Evolutionary conservation across 2,113 vertebrate species (phyloP).

Genomic region (Regulus satrapa): DNA sequence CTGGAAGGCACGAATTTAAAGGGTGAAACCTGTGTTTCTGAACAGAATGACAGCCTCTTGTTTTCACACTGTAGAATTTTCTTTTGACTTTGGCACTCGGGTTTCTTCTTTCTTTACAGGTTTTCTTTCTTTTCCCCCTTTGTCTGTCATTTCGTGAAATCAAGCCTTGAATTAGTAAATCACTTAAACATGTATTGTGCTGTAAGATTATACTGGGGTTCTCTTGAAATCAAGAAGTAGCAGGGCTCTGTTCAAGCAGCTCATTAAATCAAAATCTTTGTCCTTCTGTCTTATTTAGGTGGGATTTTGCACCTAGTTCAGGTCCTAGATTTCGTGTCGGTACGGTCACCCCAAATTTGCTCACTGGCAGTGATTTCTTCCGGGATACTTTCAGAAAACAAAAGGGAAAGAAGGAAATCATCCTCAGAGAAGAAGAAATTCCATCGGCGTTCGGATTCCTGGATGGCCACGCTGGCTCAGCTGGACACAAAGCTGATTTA

Average conservation of each 20-base stretch:
- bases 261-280: not conserved
- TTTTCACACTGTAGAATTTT: not conserved
- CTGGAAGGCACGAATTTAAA: not conserved
- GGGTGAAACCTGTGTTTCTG: not conserved
- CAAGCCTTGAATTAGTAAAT: not conserved
- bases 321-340: not conserved
- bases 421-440: not conserved
- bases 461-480: not conserved
- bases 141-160: not conserved
- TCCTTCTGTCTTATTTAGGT: not conserved
- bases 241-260: not conserved
- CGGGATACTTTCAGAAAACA: not conserved
- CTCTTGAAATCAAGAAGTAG: not conserved
- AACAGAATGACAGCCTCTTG: not conserved
- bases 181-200: not conserved
- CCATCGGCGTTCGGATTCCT: not conserved
- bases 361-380: not conserved
- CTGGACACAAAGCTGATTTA: not conserved
- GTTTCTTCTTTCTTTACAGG: not conserved
- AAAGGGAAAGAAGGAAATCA: not conserved
- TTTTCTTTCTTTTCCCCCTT: not conserved
- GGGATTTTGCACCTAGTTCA: not conserved
- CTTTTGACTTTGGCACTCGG: not conserved
- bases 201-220: not conserved
- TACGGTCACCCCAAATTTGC: fast-evolving